phyloP scores from a whole-genome alignment of 2,888 invertebrate genomes.

The Timema podura region DNA sequence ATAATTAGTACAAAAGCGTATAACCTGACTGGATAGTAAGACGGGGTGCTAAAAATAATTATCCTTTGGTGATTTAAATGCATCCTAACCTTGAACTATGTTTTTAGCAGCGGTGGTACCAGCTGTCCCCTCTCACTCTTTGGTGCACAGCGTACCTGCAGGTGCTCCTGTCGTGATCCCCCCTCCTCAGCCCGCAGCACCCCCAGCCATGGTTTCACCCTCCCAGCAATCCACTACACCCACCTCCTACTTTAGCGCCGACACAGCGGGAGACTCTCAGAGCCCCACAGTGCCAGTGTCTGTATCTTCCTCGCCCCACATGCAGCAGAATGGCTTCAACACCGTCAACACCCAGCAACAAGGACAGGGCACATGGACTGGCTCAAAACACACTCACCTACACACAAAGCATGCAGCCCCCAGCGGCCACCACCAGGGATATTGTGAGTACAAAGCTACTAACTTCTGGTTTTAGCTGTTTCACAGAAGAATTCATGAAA shows the following conservation, averaged over 20 bases:
- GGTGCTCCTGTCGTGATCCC: constrained; percentile 16
- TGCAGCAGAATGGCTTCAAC: constrained; percentile 30
- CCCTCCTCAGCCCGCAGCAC: constrained; percentile 35
- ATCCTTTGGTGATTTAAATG: no score
- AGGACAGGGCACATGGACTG: constrained; percentile 75
- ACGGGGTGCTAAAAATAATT: no score
- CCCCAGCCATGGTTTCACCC: constrained; percentile 21
- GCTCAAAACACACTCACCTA: constrained; percentile 86
- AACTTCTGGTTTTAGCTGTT: not conserved
- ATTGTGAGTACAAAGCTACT: constrained; percentile 51
- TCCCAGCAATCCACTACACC: constrained; percentile 33
- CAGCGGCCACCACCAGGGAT: constrained; percentile 61
- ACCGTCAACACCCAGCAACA: constrained; percentile 18
- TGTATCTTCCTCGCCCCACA: constrained; percentile 23
- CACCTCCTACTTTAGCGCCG: constrained; percentile 23
- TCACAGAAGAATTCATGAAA: no score
- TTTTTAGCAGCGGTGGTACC: constrained; percentile 3
- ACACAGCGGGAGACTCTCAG: constrained; percentile 21
- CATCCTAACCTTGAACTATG: no score
- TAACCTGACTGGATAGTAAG: no score
- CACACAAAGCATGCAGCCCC: constrained; percentile 83
- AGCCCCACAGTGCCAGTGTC: constrained; percentile 39
- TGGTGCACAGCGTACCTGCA: constrained; percentile 6
- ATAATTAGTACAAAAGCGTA: no score
- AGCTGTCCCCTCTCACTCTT: not conserved